Base-by-base conservation (phyloP, 2,113 vertebrate species). In the Neofelis nebulosa region DNA sequence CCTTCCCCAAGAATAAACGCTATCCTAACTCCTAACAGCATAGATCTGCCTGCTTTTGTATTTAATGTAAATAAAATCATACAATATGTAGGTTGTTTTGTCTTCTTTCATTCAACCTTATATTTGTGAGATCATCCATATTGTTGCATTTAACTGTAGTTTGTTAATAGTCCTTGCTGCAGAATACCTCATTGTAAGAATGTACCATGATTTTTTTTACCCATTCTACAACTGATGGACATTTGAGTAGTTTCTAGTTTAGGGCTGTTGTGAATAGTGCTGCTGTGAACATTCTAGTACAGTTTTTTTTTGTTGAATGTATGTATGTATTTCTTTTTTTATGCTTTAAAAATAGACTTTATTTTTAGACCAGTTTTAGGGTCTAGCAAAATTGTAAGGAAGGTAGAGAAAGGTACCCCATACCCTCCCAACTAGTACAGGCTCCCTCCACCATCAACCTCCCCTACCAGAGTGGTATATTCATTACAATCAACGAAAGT, bases 191-290 rank as follows among this genome's bases (percentile, higher is more conserved):
- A 68, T 78, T 87, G 48, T 25, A 41, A 87, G 18, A 65, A 88
- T 84, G 23, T 66, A 85, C 25, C 31, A 66, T 61, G 82, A 71
- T 93, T 71, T 86, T 86, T n/a, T 86, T 81, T 86, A 78, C 80
- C 29, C 11, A 19, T 79, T 85, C 85, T 93, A 73, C 5, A 90
- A 19, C 66, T 73, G 73, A 74, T 41, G 65, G 45, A 79, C 45
- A 90, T 80, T 83, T 81, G 90, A 15, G 33, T 81, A 93, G 85
- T 93, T 95, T 61, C 69, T 65, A 66, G n/a, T 69, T 94, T 80
- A 27, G 7, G 45, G 52, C 33, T 94, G 38, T 84, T 94, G 29
- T 76, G 41, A 97, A 76, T 52, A 91, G 55, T 87, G 57, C 33
- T 95, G 15, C 65, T 91, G 33, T 74, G 29, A 94, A 89, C 66